These are phyloP conservation scores for Trissolcus brochymenae DNA, from an alignment of 2,888 invertebrate genomes.

Conservation along the genomic window DNA sequence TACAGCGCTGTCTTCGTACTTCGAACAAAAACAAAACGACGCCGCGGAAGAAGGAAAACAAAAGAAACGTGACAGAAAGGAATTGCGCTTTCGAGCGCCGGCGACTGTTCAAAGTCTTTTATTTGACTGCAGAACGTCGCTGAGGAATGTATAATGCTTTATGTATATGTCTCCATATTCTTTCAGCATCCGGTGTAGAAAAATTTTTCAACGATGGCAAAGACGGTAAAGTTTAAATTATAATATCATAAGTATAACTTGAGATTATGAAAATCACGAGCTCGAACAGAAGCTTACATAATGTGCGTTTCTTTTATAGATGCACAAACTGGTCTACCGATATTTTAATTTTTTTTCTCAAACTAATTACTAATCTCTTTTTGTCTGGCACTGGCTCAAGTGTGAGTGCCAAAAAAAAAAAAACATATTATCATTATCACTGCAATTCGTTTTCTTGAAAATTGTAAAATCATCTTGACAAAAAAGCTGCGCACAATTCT, in stretches of 20 bases:
- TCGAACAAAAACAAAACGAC: slow-evolving; percentile 45
- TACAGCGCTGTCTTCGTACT: slow-evolving; percentile 27
- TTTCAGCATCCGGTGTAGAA: slow-evolving; percentile 53
- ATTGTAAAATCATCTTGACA: no score
- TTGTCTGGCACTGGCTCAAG: no score
- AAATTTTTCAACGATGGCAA: slow-evolving; percentile 42
- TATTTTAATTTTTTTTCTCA: slow-evolving; percentile 23
- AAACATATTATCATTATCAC: no score
- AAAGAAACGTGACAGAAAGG: slow-evolving; percentile 42
- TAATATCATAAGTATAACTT: slow-evolving; percentile 54
- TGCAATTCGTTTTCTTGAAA: neutral
- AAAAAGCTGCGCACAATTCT: no score
- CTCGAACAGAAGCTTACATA: slow-evolving; percentile 53
- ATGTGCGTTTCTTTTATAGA: slow-evolving; percentile 42
- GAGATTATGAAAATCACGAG: slow-evolving; percentile 54
- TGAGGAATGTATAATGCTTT: slow-evolving; percentile 58
- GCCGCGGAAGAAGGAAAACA: slow-evolving; percentile 26
- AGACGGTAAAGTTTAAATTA: slow-evolving; percentile 55
- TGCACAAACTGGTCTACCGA: slow-evolving; percentile 26
- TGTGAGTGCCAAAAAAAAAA: no score
- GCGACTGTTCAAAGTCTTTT: slow-evolving; percentile 56
- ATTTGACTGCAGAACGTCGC: slow-evolving; percentile 54
- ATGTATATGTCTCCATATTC: slow-evolving; percentile 56
- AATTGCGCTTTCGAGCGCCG: slow-evolving; percentile 53
- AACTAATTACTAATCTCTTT: neutral